These are phyloP conservation scores for Dicrurus megarhynchus DNA, from an alignment of 2,113 vertebrate species.

Conservation along the genomic window DNA sequence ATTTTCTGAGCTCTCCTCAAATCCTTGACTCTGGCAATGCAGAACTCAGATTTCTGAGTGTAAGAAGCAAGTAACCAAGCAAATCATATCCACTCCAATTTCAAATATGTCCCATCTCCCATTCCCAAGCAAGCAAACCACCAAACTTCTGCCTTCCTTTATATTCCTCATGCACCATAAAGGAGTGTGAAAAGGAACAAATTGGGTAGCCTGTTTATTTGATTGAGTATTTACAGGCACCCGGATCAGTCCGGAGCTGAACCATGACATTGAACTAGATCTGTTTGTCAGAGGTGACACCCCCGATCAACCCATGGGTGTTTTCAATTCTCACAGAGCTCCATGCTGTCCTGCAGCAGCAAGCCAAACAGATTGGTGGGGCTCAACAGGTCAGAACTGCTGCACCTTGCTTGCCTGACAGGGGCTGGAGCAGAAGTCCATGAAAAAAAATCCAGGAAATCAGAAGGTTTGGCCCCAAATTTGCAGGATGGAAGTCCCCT, in stretches of 20 bases:
- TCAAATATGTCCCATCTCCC: neutral
- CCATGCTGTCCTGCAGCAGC: neutral
- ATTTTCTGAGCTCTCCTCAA: neutral
- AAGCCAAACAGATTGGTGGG: accelerated
- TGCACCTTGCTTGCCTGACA: neutral
- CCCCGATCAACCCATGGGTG: accelerated
- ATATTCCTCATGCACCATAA: neutral
- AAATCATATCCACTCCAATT: neutral
- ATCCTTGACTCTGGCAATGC: neutral
- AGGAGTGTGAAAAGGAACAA: neutral
- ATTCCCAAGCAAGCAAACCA: neutral
- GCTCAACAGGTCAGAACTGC: neutral
- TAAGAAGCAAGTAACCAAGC: neutral
- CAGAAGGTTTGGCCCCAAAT: neutral
- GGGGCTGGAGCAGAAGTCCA: neutral
- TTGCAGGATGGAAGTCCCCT: neutral
- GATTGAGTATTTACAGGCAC: neutral
- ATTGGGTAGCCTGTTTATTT: neutral
- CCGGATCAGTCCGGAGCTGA: too few species aligned
- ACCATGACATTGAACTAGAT: neutral
- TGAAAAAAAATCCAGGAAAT: neutral
- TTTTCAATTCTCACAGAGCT: neutral
- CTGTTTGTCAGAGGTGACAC: neutral
- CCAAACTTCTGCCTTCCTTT: neutral
- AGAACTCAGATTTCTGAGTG: neutral